Evolutionary conservation across 2,888 invertebrate species (phyloP).

Genomic region (Branchinecta sandiegonensis): DNA sequence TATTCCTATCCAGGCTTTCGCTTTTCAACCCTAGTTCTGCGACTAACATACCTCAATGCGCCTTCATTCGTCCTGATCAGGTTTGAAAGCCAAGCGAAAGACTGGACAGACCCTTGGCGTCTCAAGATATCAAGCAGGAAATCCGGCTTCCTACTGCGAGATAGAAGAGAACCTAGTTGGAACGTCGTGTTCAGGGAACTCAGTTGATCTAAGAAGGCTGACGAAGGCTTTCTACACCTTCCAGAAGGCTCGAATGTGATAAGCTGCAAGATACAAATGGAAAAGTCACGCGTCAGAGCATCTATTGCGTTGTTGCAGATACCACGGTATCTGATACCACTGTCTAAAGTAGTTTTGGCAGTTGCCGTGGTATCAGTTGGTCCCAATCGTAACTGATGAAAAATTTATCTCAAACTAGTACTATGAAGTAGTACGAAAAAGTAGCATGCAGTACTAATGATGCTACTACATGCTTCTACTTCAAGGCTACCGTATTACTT

Average conservation of each 20-base stretch:
- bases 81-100: conserved; percentile 94
- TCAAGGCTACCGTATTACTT: too few species aligned
- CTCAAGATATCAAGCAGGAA: conserved; percentile 83
- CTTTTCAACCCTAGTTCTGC: too few species aligned
- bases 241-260: conserved; percentile 75
- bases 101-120: conserved; percentile 63
- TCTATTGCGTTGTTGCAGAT: too few species aligned
- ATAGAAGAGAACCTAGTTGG: conserved; percentile 73
- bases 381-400: too few species aligned
- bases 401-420: too few species aligned
- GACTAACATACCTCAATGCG: conserved; percentile 43
- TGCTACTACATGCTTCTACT: too few species aligned
- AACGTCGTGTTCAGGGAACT: conserved; percentile 59
- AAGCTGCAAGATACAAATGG: conserved; percentile 38
- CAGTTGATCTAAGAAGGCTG: conserved; percentile 57
- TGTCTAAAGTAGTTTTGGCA: too few species aligned
- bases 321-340: too few species aligned
- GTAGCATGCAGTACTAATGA: too few species aligned
- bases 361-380: too few species aligned
- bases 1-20: too few species aligned
- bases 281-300: neutral
- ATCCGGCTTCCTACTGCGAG: conserved; percentile 75
- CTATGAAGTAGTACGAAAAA: too few species aligned
- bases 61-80: conserved; percentile 81
- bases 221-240: conserved; percentile 64